A percentile compares a stretch with the other conserved stretches of the same genome.
These are phyloP conservation scores for Zoroaster sp. DNA, from an alignment of 53 echinoderm and acorn worm species.

Conservation along the genomic window DNA sequence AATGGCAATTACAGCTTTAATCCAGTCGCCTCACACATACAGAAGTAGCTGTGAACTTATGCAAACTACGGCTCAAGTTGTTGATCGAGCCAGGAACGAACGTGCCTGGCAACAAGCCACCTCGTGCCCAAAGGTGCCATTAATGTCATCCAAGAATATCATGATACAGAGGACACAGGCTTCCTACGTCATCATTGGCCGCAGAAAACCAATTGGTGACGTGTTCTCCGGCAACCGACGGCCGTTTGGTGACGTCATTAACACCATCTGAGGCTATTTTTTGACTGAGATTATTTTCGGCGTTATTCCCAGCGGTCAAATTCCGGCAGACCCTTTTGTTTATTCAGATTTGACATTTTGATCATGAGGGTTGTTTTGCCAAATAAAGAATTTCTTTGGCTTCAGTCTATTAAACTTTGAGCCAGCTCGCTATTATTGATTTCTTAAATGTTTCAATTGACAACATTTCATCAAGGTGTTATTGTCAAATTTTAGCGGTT, in stretches of 20 bases:
- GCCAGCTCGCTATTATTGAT: too few species aligned
- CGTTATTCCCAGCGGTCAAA: background rate
- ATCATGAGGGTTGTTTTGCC: background rate
- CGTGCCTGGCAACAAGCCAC: conserved; percentile 20
- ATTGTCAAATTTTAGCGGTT: too few species aligned
- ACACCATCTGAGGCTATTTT: conserved; percentile 31
- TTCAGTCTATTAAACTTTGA: too few species aligned
- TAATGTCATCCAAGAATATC: conserved; percentile 27
- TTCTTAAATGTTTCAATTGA: too few species aligned
- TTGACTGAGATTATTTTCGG: background rate
- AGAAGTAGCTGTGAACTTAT: conserved; percentile 11
- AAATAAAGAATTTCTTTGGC: background rate
- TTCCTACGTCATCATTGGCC: conserved; percentile 10
- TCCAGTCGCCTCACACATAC: background rate
- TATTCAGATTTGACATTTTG: background rate
- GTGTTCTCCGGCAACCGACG: conserved; percentile 31
- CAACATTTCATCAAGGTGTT: too few species aligned
- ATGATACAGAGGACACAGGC: background rate
- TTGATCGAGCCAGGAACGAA: conserved; percentile 1
- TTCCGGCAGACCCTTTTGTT: background rate
- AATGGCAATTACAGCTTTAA: too few species aligned
- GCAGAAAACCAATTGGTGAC: conserved; percentile 40
- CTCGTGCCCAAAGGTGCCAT: conserved; percentile 44
- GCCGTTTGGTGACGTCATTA: conserved; percentile 50
- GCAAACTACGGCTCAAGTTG: conserved; percentile 23